Base-by-base conservation (phyloP, 1,140 invertebrate species). In the Meloidogyne chitwoodi region DNA sequence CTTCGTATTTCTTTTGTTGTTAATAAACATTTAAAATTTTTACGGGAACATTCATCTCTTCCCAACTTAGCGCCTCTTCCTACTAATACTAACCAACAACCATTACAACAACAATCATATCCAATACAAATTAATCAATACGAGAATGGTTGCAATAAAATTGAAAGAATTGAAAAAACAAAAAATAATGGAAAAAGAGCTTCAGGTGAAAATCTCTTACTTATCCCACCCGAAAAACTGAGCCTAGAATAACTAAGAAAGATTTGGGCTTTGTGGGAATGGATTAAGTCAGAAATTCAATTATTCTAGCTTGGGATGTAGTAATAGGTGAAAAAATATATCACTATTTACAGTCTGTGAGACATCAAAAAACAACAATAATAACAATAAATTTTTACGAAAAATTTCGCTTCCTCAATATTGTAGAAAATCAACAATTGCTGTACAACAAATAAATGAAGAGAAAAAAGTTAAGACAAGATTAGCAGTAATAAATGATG, bases 1-100 rank as follows among this genome's bases (percentile, higher is more conserved):
- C 29, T 74, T 27, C 78, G 78, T 5, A 79, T 79, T 62, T 79
- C 78, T 16, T 34, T 79, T 11, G 77, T 79, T 14, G 78, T 79
- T 14, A 78, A 77, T 66, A 31, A 63, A 5, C 78, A 79, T 68
- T 29, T 79, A 41, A 79, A 71, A 27, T 79, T 79, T 34, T 44
- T 79, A 16, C 14, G 41, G 34, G 67, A 67, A 24, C 78, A 79
- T 44, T 77, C 48, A 2, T 56, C 48, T 6, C n/a, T 56, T n/a
- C 77, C 64, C 8, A 71, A n/a, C 26, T 62, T n/a, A 10, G 65
- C 4, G 16, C 14, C 14, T 10, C 56, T 11, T 22, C 27, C 19
- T 14, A 0, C n/a, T 22, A 19, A 16, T 14, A 27, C 72, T 6
- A 22, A 5, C 16, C 73, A 5, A 26, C 24, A 4, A 24, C 19